phyloP scores from a whole-genome alignment of 2,797 vertebrate genomes.

The Helostoma temminkii region DNA sequence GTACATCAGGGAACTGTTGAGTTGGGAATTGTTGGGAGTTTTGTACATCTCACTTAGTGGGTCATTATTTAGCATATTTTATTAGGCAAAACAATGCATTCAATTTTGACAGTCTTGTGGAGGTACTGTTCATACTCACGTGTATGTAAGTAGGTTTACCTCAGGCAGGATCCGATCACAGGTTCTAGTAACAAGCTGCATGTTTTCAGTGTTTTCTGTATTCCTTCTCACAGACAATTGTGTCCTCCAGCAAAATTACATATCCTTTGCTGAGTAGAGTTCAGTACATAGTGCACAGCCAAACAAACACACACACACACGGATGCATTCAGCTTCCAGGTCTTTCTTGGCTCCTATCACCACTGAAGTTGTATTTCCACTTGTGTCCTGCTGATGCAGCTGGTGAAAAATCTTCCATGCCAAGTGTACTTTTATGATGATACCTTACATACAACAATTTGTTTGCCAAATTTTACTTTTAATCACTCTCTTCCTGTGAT shows the following conservation, averaged over 20 bases:
- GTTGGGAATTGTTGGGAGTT: constrained; percentile 10
- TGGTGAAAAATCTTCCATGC: constrained; percentile 65
- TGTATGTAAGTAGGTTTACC: background rate
- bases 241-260: constrained; percentile 34
- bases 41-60: constrained; percentile 38
- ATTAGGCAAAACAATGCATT: constrained; percentile 14
- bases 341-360: constrained; percentile 68
- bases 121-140: background rate
- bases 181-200: constrained; percentile 4
- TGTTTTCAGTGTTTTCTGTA: constrained; percentile 16
- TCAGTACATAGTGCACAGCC: constrained; percentile 35
- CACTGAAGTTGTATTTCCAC: constrained; percentile 72
- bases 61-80: constrained; percentile 13
- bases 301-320: constrained; percentile 53
- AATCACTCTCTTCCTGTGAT: constrained; percentile 58
- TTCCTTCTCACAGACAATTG: constrained; percentile 16
- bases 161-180: background rate
- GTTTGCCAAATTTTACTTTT: constrained; percentile 68
- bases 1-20: constrained; percentile 4
- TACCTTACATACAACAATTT: constrained; percentile 62
- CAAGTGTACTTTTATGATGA: constrained; percentile 65
- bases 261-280: constrained; percentile 41
- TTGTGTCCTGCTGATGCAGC: constrained; percentile 77
- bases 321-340: constrained; percentile 57
- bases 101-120: background rate